These are phyloP conservation scores for Spodoptera litura DNA, from an alignment of 1,140 invertebrate species.

Conservation along the genomic window DNA sequence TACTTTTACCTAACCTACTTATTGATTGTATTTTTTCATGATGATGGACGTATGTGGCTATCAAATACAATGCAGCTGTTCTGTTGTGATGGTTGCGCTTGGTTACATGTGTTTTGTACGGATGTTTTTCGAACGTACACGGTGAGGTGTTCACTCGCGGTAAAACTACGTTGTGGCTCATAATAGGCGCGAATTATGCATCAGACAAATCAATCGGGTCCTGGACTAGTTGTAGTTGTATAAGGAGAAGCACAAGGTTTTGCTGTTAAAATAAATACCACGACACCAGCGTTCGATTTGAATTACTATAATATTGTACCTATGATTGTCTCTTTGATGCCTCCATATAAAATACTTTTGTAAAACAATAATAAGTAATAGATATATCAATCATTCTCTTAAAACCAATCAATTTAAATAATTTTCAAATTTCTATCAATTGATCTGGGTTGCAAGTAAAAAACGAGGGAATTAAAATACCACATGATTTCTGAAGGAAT, in stretches of 20 bases:
- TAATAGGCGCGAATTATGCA: constrained; percentile 32
- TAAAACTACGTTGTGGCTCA: constrained; percentile 24
- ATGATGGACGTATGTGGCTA: neutral
- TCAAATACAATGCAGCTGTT: constrained; percentile 2
- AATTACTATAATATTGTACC: neutral
- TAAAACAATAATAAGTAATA: neutral
- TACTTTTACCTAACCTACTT: constrained; percentile 70
- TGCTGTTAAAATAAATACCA: neutral
- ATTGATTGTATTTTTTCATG: constrained; percentile 46
- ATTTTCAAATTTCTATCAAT: too few species aligned
- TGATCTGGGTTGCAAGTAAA: too few species aligned
- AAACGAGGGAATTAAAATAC: too few species aligned
- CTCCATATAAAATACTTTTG: neutral
- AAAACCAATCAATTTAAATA: too few species aligned
- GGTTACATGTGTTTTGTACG: neutral
- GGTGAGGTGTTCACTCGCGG: neutral
- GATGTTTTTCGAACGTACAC: constrained; percentile 31
- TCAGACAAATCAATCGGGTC: neutral
- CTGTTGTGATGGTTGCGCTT: constrained; percentile 35
- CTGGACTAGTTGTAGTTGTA: neutral
- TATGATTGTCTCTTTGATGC: too few species aligned
- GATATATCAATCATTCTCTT: too few species aligned
- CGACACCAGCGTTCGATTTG: neutral
- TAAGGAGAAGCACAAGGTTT: neutral
- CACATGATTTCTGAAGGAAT: too few species aligned